phyloP scores from a whole-genome alignment of 2,888 invertebrate species.

The Piscicola geometra region DNA sequence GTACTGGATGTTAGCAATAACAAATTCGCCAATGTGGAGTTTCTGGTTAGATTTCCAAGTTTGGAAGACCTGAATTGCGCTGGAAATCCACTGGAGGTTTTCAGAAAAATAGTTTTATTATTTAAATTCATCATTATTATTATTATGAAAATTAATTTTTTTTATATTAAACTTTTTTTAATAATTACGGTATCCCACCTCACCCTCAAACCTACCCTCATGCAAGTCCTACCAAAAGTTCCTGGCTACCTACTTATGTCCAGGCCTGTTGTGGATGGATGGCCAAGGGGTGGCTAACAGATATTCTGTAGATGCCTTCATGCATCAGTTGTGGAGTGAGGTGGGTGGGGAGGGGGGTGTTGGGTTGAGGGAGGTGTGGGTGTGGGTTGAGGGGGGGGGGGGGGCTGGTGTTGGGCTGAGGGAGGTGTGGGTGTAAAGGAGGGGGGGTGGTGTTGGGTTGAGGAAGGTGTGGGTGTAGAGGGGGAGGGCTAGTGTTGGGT shows the following conservation, averaged over 20 bases:
- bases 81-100: constrained; percentile 38
- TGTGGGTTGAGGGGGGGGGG: too few relatives aligned
- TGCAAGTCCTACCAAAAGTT: constrained; percentile 32
- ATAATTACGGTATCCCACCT: too few relatives aligned
- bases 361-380: background rate
- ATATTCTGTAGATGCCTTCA: background rate
- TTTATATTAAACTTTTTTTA: too few relatives aligned
- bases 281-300: background rate
- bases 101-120: too few relatives aligned
- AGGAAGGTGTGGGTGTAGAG: background rate
- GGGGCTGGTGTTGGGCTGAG: background rate
- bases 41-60: constrained; percentile 27
- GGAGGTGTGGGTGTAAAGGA: background rate
- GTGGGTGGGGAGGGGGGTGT: background rate
- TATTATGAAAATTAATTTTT: too few relatives aligned
- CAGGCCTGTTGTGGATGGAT: constrained; percentile 27
- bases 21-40: constrained; percentile 28
- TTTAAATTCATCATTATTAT: too few relatives aligned
- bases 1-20: constrained; percentile 37
- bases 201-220: background rate
- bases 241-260: constrained; percentile 32
- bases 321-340: background rate
- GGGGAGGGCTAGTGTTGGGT: background rate
- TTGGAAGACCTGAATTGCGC: constrained; percentile 36
- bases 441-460: background rate